A percentile compares a stretch with the other conserved stretches of the same genome.
These are phyloP conservation scores for Zeuzera pyrina DNA, from an alignment of 2,888 invertebrate genomes.

Conservation along the genomic window DNA sequence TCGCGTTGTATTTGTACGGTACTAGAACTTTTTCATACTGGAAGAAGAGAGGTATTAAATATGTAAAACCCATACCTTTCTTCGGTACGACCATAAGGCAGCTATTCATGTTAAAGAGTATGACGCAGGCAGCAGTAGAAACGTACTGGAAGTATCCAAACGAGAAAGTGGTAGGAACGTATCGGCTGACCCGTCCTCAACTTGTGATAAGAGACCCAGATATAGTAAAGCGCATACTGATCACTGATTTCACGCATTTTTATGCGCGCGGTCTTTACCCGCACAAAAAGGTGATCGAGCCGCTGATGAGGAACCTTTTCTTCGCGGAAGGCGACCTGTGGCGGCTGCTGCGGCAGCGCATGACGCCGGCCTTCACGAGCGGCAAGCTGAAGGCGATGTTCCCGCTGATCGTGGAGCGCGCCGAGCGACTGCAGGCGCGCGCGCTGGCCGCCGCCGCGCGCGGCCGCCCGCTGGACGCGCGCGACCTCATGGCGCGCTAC, in stretches of 20 bases:
- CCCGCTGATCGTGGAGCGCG: constrained; percentile 40
- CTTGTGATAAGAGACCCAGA: constrained; percentile 38
- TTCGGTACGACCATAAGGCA: constrained; percentile 28
- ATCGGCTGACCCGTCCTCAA: constrained; percentile 26
- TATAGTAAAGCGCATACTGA: constrained; percentile 29
- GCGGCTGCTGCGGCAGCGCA: constrained; percentile 41
- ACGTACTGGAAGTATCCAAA: constrained; percentile 36
- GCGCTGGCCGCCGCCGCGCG: constrained; percentile 18
- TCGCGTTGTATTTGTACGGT: constrained; percentile 30
- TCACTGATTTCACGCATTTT: constrained; percentile 37
- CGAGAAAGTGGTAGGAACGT: constrained; percentile 38
- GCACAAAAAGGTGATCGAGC: constrained; percentile 30
- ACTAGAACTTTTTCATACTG: constrained; percentile 36
- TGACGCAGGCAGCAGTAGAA: constrained; percentile 28
- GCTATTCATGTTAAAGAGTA: constrained; percentile 25
- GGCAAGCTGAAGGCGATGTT: constrained; percentile 47
- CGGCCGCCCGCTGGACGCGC: constrained; percentile 29
- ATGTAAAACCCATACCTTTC: constrained; percentile 30
- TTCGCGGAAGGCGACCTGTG: constrained; percentile 43
- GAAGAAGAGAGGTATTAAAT: constrained; percentile 31
- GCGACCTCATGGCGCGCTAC: constrained; percentile 19
- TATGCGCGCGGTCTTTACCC: constrained; percentile 33
- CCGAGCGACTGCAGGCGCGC: constrained; percentile 31
- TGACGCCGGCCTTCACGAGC: constrained; percentile 43
- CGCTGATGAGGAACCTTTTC: constrained; percentile 39